These are phyloP conservation scores for Sphinx pinastri DNA, from an alignment of 2,888 invertebrate genomes.

Conservation along the genomic window DNA sequence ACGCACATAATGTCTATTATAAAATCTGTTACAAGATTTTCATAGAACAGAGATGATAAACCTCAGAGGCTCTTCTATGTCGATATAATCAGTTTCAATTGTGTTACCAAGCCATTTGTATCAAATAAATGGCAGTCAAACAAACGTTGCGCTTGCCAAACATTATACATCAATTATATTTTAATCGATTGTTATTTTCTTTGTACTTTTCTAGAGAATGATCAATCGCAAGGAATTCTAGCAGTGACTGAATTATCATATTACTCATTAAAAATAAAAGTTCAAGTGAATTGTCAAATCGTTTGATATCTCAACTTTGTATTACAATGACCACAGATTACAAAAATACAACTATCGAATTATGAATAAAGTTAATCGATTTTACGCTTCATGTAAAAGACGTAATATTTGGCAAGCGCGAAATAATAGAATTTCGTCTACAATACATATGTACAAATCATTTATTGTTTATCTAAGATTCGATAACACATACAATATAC, in stretches of 20 bases:
- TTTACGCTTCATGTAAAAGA: background rate
- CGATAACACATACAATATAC: constrained; percentile 17
- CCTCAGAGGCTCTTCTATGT: background rate
- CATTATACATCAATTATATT: constrained; percentile 6
- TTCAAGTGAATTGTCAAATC: no score
- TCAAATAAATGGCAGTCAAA: constrained; percentile 3
- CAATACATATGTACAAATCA: constrained; percentile 10
- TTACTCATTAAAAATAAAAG: no score
- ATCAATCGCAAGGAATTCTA: no score
- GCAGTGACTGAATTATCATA: no score
- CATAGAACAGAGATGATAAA: background rate
- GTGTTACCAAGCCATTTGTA: constrained; percentile 3
- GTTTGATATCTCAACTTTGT: no score
- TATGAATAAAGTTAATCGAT: background rate
- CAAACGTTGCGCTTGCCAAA: background rate
- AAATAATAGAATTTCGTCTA: background rate
- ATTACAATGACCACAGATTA: background rate
- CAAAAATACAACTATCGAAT: background rate
- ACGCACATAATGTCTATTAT: background rate
- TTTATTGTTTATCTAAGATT: constrained; percentile 11
- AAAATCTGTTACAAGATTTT: background rate
- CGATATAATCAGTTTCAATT: constrained; percentile 18
- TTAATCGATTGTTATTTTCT: background rate
- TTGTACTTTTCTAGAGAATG: no score
- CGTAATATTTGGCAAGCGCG: background rate